phyloP scores from a whole-genome alignment of 2,113 vertebrate genomes.

The Daubentonia madagascariensis region DNA sequence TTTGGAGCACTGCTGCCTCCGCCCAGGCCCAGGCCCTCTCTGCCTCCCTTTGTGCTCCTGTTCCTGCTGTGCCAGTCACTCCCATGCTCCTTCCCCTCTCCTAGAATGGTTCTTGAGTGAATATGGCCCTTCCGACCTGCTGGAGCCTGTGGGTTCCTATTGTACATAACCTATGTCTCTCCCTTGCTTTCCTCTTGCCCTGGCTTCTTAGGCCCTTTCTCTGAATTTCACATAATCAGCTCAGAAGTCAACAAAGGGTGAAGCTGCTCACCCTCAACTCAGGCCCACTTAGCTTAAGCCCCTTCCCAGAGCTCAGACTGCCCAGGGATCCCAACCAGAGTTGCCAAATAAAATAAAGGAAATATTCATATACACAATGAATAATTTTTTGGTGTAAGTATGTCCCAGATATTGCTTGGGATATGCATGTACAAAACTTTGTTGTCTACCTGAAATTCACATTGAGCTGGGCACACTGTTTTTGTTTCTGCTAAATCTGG shows the following conservation, averaged over 20 bases:
- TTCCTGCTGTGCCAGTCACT: not conserved
- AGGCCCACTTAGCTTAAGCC: not conserved
- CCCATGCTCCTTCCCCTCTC: rapidly evolving
- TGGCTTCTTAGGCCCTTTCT: not conserved
- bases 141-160: not conserved
- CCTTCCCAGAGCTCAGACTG: not conserved
- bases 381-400: not conserved
- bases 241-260: not conserved
- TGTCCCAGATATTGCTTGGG: not conserved
- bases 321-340: not conserved
- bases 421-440: not conserved
- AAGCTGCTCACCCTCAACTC: not conserved
- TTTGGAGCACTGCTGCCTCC: not conserved
- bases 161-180: not conserved
- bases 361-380: not conserved
- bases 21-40: rapidly evolving
- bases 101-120: not conserved
- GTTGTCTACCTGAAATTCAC: not conserved
- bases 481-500: not conserved
- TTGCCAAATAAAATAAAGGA: not conserved
- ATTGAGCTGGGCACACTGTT: not conserved
- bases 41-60: not conserved
- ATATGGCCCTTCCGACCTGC: not conserved
- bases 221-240: not conserved
- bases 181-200: not conserved